These are phyloP conservation scores for Gonocerus acuteangulatus DNA, from an alignment of 2,888 invertebrate genomes.

Conservation along the genomic window DNA sequence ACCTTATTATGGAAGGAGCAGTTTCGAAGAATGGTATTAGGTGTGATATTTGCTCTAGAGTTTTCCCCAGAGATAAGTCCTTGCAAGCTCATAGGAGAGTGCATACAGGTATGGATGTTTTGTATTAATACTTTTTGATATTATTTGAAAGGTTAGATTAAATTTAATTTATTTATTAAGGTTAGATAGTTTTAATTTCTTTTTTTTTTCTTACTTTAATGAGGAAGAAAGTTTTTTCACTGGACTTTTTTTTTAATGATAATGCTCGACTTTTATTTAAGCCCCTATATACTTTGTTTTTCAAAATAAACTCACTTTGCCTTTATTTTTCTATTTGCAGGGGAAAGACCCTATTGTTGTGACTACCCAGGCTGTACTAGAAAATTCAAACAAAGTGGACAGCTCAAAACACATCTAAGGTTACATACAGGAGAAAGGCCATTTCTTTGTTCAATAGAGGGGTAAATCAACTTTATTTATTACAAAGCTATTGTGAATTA, in stretches of 20 bases:
- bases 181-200: too few relatives aligned
- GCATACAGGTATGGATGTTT: slow-evolving; percentile 50
- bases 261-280: too few relatives aligned
- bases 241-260: too few relatives aligned
- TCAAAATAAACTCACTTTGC: too few relatives aligned
- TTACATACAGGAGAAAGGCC: slow-evolving; percentile 71
- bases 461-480: slow-evolving; percentile 41
- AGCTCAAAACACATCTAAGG: slow-evolving; percentile 67
- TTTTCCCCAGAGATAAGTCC: slow-evolving; percentile 68
- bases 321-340: slow-evolving; percentile 45
- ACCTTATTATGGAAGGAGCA: slow-evolving; percentile 61
- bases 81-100: slow-evolving; percentile 60
- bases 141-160: too few relatives aligned
- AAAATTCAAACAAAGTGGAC: slow-evolving; percentile 69
- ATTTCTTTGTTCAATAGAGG: slow-evolving; percentile 56
- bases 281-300: too few relatives aligned
- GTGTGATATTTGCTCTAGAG: slow-evolving; percentile 61
- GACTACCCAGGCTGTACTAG: slow-evolving; percentile 64
- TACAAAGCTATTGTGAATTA: too few relatives aligned
- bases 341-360: slow-evolving; percentile 65
- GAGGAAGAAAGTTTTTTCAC: too few relatives aligned
- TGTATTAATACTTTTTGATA: background rate
- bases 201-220: too few relatives aligned
- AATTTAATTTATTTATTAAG: too few relatives aligned
- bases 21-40: slow-evolving; percentile 61